phyloP scores from a whole-genome alignment of 2,888 invertebrate genomes.

The Caenorhabditis sp. region DNA sequence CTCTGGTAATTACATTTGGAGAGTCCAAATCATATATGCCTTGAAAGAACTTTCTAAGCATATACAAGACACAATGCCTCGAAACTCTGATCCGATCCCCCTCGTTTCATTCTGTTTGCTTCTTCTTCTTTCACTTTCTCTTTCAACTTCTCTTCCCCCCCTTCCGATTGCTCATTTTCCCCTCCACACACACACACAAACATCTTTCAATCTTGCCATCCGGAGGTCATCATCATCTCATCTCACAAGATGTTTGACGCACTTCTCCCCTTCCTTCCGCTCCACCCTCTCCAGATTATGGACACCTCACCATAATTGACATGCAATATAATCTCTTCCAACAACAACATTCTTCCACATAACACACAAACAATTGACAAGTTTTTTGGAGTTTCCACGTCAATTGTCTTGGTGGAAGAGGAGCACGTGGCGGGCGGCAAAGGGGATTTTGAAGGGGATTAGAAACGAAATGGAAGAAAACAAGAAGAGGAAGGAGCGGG shows the following conservation, averaged over 20 bases:
- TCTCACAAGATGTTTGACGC: conserved; percentile 57
- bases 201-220: conserved; percentile 3
- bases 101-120: too few species aligned
- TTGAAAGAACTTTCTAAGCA: too few species aligned
- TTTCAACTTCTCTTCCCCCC: not conserved
- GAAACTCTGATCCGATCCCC: too few species aligned
- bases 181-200: not conserved
- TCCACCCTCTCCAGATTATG: conserved; percentile 37
- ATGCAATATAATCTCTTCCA: too few species aligned
- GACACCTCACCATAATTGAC: conserved; percentile 20
- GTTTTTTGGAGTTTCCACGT: conserved; percentile 5
- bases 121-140: too few species aligned
- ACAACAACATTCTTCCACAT: too few species aligned
- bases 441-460: conserved; percentile 33
- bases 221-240: not conserved
- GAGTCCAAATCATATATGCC: too few species aligned
- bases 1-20: too few species aligned
- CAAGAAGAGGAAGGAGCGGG: conserved; percentile 30
- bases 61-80: too few species aligned
- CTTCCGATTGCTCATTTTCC: not conserved
- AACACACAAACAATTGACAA: too few species aligned
- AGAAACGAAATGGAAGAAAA: conserved; percentile 27
- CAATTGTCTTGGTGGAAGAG: conserved; percentile 35
- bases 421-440: conserved; percentile 20
- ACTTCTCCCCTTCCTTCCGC: conserved; percentile 35